phyloP scores from a whole-genome alignment of 2,888 invertebrate genomes.

The Abrostola triplasia region DNA sequence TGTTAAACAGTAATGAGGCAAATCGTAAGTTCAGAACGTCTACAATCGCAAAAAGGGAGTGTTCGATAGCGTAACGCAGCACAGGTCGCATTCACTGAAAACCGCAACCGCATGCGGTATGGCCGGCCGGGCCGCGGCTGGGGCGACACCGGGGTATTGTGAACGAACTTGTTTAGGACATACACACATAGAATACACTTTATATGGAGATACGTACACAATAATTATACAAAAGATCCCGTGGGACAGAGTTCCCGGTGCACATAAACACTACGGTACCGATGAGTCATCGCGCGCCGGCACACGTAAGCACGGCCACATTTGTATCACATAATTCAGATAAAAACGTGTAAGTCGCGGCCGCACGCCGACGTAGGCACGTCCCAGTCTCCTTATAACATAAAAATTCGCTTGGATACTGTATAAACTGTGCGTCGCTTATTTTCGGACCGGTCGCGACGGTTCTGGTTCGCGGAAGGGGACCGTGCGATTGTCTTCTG shows the following conservation, averaged over 20 bases:
- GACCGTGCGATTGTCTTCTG: constrained; percentile 46
- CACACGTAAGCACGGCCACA: constrained; percentile 67
- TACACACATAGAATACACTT: constrained; percentile 55
- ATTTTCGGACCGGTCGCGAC: constrained; percentile 67
- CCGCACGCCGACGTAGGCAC: constrained; percentile 58
- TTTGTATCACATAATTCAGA: constrained; percentile 62
- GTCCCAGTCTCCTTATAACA: constrained; percentile 64
- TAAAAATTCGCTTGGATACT: constrained; percentile 59
- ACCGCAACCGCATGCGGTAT: constrained; percentile 39
- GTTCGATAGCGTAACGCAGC: constrained; percentile 53
- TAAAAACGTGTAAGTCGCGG: constrained; percentile 51
- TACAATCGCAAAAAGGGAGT: constrained; percentile 18
- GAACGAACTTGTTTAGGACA: constrained; percentile 61
- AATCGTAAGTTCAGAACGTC: constrained; percentile 21
- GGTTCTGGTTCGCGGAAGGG: constrained; percentile 61
- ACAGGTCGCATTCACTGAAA: constrained; percentile 43
- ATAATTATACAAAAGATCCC: constrained; percentile 51
- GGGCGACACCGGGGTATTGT: constrained; percentile 60
- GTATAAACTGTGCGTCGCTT: constrained; percentile 66
- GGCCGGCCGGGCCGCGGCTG: constrained; percentile 50
- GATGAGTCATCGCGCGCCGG: constrained; percentile 68
- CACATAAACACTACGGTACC: constrained; percentile 63
- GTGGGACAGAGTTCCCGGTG: constrained; percentile 54
- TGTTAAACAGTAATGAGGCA: constrained; percentile 45
- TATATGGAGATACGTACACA: constrained; percentile 54